Conservation (phyloP, 2,888 invertebrate genomes). For the Melieria crassipennis region DNA sequence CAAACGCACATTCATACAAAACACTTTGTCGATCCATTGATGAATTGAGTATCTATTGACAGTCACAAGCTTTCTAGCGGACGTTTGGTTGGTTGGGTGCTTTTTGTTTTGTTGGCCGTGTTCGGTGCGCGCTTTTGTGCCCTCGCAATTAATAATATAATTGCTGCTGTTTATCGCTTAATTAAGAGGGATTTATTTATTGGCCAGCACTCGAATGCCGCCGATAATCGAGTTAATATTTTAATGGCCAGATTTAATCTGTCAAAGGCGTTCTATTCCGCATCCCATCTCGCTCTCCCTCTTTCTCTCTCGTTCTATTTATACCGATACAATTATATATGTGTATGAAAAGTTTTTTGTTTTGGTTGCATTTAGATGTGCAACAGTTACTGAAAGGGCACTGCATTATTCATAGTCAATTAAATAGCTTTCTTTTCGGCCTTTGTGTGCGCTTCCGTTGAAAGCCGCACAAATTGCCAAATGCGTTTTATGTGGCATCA, state of each 20-base stretch:
- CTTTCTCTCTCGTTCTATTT: too few species aligned
- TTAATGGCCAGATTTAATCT: conserved; percentile 22
- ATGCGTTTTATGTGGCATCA: too few species aligned
- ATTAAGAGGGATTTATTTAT: conserved; percentile 59
- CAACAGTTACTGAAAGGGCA: too few species aligned
- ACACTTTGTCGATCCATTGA: background rate
- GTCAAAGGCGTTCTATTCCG: background rate
- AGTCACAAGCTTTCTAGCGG: background rate
- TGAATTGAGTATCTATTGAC: background rate
- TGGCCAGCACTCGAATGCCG: background rate
- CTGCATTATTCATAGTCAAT: too few species aligned
- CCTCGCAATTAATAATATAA: conserved; percentile 61
- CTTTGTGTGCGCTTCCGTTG: background rate
- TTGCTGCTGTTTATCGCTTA: conserved; percentile 63
- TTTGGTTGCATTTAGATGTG: too few species aligned
- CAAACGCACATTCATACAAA: background rate
- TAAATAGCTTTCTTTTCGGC: too few species aligned
- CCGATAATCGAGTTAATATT: conserved; percentile 29
- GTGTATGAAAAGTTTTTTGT: too few species aligned
- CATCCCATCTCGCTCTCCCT: too few species aligned
- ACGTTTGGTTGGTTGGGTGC: conserved; percentile 16
- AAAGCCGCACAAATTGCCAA: too few species aligned
- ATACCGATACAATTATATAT: too few species aligned
- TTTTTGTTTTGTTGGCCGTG: conserved; percentile 24
- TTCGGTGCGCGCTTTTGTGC: conserved; percentile 24